These are phyloP conservation scores for Dynastes tityus DNA, from an alignment of 2,888 invertebrate species.

Conservation along the genomic window DNA sequence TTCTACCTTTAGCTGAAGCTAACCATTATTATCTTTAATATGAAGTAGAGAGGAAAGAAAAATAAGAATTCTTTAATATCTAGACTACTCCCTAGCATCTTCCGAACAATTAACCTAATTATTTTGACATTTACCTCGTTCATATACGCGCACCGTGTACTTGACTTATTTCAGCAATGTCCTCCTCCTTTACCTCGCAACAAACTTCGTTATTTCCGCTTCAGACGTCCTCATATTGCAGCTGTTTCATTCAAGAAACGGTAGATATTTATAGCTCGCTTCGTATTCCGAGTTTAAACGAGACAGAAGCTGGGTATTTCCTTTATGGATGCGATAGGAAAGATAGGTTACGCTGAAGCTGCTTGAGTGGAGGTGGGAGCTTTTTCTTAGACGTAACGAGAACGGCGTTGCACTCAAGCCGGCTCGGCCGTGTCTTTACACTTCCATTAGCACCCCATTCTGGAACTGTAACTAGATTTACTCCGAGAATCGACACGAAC, in stretches of 20 bases:
- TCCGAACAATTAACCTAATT: neutral
- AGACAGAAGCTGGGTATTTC: no score
- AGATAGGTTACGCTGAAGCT: no score
- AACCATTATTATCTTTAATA: no score
- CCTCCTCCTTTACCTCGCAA: neutral
- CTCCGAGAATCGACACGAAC: neutral
- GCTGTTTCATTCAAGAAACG: neutral
- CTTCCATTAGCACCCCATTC: slow-evolving; percentile 25
- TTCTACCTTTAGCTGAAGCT: no score
- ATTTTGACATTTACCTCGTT: neutral
- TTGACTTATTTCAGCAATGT: neutral
- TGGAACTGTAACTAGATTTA: slow-evolving; percentile 30
- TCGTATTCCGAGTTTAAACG: neutral
- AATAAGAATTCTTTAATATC: no score
- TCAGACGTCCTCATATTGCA: neutral
- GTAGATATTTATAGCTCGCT: neutral
- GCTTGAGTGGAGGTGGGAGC: neutral
- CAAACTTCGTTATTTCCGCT: slow-evolving; percentile 1
- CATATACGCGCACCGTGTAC: neutral
- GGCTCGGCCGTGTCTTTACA: no score
- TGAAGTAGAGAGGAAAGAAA: no score
- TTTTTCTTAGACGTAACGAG: neutral
- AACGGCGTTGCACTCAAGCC: neutral
- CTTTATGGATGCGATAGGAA: no score
- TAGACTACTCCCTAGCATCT: no score